Evolutionary conservation across 2,113 vertebrate genomes (phyloP).

Genomic region (Calidris pugnax): DNA sequence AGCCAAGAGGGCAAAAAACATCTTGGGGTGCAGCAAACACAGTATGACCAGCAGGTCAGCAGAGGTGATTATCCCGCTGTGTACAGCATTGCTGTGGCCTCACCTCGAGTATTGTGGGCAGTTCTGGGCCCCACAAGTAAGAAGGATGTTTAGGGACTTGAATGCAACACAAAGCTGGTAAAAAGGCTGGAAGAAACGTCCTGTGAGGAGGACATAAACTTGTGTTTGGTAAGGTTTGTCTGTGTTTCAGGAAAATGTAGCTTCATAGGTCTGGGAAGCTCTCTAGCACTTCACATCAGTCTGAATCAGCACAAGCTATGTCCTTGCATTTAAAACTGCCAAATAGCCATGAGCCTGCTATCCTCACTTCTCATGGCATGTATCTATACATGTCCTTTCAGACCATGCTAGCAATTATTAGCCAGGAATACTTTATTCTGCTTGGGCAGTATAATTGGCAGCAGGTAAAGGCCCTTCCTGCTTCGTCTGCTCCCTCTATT

Average conservation of each 20-base stretch:
- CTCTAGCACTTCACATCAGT: not conserved
- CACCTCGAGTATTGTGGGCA: not conserved
- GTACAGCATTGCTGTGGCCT: accelerated
- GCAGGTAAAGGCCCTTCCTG: not conserved
- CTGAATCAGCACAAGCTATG: not conserved
- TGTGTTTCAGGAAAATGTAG: not conserved
- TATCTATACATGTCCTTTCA: not conserved
- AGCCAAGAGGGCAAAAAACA: not conserved
- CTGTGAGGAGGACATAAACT: not conserved
- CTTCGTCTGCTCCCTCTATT: not conserved
- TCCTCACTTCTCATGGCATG: not conserved
- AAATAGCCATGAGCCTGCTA: not conserved
- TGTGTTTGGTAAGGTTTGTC: not conserved
- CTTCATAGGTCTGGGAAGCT: not conserved
- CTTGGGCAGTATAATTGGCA: not conserved
- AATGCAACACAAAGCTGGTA: not conserved
- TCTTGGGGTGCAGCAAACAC: not conserved
- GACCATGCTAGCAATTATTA: not conserved
- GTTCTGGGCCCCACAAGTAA: not conserved
- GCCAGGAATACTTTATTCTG: not conserved
- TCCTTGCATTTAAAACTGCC: not conserved
- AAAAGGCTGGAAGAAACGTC: not conserved
- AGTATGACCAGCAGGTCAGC: accelerated
- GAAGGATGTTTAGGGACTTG: not conserved
- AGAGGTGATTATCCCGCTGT: not conserved